Percentiles rank a stretch among this genome's conserved stretches.
These are phyloP conservation scores for Ctenosaura bakeri DNA, from an alignment of 2,797 vertebrate species.

Conservation along the genomic window DNA sequence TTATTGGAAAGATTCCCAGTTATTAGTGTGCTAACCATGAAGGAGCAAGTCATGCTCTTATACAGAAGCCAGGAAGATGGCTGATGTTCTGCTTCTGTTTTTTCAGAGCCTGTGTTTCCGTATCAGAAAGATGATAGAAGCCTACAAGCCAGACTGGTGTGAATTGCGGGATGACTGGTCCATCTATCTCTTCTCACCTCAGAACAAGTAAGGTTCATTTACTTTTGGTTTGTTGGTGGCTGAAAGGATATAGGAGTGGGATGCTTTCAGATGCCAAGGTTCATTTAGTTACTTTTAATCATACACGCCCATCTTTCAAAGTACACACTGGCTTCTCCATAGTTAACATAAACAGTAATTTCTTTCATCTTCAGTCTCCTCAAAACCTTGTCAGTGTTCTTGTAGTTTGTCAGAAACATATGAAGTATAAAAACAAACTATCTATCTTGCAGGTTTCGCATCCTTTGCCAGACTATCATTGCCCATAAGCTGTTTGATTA, in stretches of 20 bases:
- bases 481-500: conserved; percentile 97
- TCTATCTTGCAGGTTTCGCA: conserved; percentile 87
- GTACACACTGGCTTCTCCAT: conserved; percentile 26
- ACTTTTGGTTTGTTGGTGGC: too few species aligned
- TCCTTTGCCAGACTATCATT: conserved; percentile 94
- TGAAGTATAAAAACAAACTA: conserved; percentile 32
- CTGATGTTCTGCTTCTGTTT: conserved; percentile 25
- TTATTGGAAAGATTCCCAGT: neutral
- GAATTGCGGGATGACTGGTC: conserved; percentile 95
- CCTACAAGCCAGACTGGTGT: conserved; percentile 95
- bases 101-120: conserved; percentile 94
- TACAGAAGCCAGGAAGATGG: conserved; percentile 24
- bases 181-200: conserved; percentile 95
- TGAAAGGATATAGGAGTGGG: conserved; percentile 1
- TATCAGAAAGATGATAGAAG: conserved; percentile 96
- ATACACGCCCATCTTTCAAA: conserved; percentile 22
- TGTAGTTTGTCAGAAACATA: neutral
- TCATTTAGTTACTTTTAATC: neutral
- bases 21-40: conserved; percentile 25
- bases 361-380: neutral
- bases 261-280: conserved; percentile 26
- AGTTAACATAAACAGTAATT: neutral
- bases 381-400: conserved; percentile 9
- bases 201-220: conserved; percentile 90
- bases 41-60: conserved; percentile 22